Base-by-base conservation (phyloP, 1,140 invertebrate genomes). In the Cylas formicarius region DNA sequence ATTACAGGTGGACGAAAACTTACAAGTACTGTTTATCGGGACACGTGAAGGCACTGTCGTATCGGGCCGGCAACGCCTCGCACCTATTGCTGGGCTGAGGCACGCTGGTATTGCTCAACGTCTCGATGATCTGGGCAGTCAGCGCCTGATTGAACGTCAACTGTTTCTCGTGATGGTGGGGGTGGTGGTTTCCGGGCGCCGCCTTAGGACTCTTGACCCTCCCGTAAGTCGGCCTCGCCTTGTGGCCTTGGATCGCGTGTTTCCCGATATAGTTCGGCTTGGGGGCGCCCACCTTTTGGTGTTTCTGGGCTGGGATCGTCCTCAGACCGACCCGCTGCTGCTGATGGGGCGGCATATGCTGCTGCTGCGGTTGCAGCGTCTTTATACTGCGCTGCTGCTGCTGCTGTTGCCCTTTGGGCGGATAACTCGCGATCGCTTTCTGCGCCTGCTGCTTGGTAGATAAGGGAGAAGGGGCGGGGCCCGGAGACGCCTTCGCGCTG, bases 171-270 rank as follows among this genome's bases (percentile, higher is more conserved):
- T 46, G 35, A n/a, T 48, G 26, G 6, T 33, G 43, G 14, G 48
- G 21, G 7, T 23, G 20, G 21, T 51, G 43, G 27, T 42, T 45
- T 7, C 42, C 37, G 3, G 26, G 19, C 11, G 26, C 29, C 20
- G 26, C 14, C 13, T 48, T 48, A 8, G 50, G 28, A 7, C 23
- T 36, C 22, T 45, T 54, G 18, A 54, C 17, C 37, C 56, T 58
- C 7, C 37, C 22, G 19, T 50, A 41, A 5, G 40, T 26, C 8
- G 13, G 40, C n/a, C 48, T 37, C 6, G 56, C 42, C 53, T 65
- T 66, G 40, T 65, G 64, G 3, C 61, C 64, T 55, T 66, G 64
- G 36, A 62, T 56, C 4, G 64, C 64, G 49, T 66, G 64, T 50
- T 66, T 66, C 6, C 62, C 62, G 7, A 64, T 62, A 40, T 64